Evolutionary conservation across 2,113 vertebrate genomes (phyloP).

Genomic region (Merops nubicus): DNA sequence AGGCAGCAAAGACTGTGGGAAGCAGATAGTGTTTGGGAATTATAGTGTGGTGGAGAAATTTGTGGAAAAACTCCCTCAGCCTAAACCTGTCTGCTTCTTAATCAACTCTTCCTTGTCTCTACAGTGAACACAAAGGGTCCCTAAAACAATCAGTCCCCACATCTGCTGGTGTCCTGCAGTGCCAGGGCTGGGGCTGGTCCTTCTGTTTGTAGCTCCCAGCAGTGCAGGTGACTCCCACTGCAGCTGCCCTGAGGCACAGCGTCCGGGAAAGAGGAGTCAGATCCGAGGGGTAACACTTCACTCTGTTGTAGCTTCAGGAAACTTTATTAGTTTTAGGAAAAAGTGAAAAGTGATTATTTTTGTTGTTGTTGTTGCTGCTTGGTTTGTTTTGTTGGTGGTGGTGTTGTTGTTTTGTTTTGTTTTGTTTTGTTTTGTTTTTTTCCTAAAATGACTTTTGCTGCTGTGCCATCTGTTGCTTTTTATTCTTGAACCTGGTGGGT

Average conservation of each 20-base stretch:
- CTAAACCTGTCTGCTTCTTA: neutral
- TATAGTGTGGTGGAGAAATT: neutral
- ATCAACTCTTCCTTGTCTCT: neutral
- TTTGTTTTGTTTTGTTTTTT: neutral
- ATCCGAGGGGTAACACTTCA: fast-evolving
- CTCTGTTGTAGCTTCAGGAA: neutral
- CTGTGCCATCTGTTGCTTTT: neutral
- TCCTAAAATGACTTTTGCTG: neutral
- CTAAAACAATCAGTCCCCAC: neutral
- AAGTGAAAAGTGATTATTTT: neutral
- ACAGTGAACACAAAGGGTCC: neutral
- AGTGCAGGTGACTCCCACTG: neutral
- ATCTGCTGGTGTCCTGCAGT: neutral
- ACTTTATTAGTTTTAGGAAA: neutral
- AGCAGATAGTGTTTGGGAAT: neutral
- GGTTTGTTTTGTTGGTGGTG: neutral
- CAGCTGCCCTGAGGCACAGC: neutral
- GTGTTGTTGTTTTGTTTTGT: neutral
- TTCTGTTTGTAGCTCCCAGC: neutral
- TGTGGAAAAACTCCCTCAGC: neutral
- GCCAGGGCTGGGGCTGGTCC: fast-evolving
- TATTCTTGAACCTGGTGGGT: neutral
- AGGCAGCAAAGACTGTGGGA: neutral
- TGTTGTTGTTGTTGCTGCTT: no score
- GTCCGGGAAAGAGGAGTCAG: neutral